Conservation (phyloP, 2,888 invertebrate genomes). For the Phaonia tiefii region DNA sequence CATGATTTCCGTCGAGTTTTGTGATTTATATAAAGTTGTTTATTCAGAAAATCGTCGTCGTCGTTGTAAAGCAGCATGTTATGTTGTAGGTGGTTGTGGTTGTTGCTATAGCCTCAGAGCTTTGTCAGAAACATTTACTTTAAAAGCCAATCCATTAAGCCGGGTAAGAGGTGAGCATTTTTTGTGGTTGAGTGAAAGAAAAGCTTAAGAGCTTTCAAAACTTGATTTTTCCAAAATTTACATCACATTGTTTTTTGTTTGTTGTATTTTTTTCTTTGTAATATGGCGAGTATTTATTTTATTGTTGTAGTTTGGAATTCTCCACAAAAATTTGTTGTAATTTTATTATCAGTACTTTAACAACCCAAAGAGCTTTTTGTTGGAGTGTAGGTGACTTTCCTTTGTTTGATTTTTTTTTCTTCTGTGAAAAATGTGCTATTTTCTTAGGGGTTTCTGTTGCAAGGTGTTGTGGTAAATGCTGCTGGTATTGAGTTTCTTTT, state of each 20-base stretch:
- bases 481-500: slow-evolving; percentile 41
- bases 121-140: background rate
- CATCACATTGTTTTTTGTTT: slow-evolving; percentile 41
- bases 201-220: slow-evolving; percentile 44
- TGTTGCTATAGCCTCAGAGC: slow-evolving; percentile 35
- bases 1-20: slow-evolving; percentile 54
- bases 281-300: slow-evolving; percentile 78
- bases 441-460: slow-evolving; percentile 31
- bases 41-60: slow-evolving; percentile 63
- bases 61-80: slow-evolving; percentile 63
- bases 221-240: slow-evolving; percentile 44
- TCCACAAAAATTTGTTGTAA: slow-evolving; percentile 54
- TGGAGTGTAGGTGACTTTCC: slow-evolving; percentile 33
- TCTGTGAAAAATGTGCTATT: slow-evolving; percentile 61
- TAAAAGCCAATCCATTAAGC: slow-evolving; percentile 49
- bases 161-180: background rate
- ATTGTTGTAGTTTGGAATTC: slow-evolving; percentile 69
- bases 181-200: background rate
- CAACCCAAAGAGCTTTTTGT: slow-evolving; percentile 67
- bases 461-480: slow-evolving; percentile 58
- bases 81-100: slow-evolving; percentile 48
- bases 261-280: slow-evolving; percentile 51
- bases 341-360: slow-evolving; percentile 60
- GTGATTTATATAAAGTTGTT: slow-evolving; percentile 63
- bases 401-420: slow-evolving; percentile 41